Base-by-base conservation (phyloP, 2,113 vertebrate genomes). In the Scomber colias region DNA sequence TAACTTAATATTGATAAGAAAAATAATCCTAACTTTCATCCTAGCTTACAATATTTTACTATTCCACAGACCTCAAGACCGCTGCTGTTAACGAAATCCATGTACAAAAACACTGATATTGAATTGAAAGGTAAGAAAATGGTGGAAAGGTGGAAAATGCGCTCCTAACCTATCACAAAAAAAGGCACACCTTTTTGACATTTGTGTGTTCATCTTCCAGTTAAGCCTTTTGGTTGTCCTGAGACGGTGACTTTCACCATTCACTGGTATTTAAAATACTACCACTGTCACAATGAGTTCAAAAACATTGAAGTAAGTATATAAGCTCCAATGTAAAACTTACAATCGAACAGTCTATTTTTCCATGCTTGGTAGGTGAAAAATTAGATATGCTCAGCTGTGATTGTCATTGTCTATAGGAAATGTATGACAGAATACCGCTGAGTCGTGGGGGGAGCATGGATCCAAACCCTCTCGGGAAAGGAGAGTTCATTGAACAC, bases 51-150 rank as follows among this genome's bases (percentile, higher is more conserved):
- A 44, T n/a, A 21, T 44, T 15, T 51, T 71, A 40, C 45, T 57
- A 0, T 59, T 66, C 44, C 77, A 59, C 92, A 97, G 97, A 94
- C 90, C 35, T 95, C 96, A 79, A 94, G 90, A 82, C 95, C 94
- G 13, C 83, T 97, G 76, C 71, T 95, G 70, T 91, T 97, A 82
- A 94, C 72, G 61, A 97, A 97, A 89, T 95, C 95, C 51, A 95
- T 97, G 95, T 97, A 95, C 88, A 95, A 92, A 83, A 90, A 91
- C 74, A 97, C 96, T 35, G 93, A 96, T 30, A 94, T 97, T 85
- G 84, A 92, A 64, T 55, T 97, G 75, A 95, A 95, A 94, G 93
- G 97, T 97, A 92, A 93, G 93, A 76, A 10, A 10, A 27, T 27
- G 24, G 24, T 27, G 24, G 24, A 27, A 27, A 27, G 24, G 24